A percentile compares a stretch with the other conserved stretches of the same genome.
These are phyloP conservation scores for Enteromius fasciolatus DNA, from an alignment of 2,797 vertebrate genomes.

Conservation along the genomic window DNA sequence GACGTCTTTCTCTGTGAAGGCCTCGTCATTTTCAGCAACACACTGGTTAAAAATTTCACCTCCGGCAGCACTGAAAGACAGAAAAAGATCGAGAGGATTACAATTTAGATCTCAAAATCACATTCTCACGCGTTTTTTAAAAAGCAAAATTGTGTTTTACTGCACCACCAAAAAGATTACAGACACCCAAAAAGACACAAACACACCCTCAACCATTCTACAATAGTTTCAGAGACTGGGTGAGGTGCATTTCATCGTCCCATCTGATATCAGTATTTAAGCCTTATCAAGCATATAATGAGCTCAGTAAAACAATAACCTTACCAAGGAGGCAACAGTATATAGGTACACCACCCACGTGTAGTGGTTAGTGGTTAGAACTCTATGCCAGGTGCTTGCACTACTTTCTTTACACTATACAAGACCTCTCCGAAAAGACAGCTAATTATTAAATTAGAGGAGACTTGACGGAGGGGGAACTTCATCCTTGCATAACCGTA, in stretches of 20 bases:
- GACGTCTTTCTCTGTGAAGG: slow-evolving; percentile 85
- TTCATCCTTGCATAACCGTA: slow-evolving; percentile 63
- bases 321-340: neutral
- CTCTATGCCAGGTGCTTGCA: neutral
- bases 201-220: neutral
- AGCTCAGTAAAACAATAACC: neutral
- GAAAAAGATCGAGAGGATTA: neutral
- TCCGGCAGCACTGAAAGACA: slow-evolving; percentile 77
- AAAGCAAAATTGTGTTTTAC: neutral
- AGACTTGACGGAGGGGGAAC: slow-evolving; percentile 7
- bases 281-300: neutral
- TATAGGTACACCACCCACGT: neutral
- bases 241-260: neutral
- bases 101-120: neutral
- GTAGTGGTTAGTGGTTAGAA: neutral
- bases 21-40: slow-evolving; percentile 82
- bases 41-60: slow-evolving; percentile 87
- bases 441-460: slow-evolving; percentile 1
- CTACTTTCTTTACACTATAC: neutral
- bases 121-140: neutral
- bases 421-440: neutral
- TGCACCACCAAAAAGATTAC: neutral
- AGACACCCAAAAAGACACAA: neutral
- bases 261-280: neutral
- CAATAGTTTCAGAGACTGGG: neutral